Evolutionary conservation across 2,888 invertebrate species (phyloP).

Genomic region (Agrochola circellaris): DNA sequence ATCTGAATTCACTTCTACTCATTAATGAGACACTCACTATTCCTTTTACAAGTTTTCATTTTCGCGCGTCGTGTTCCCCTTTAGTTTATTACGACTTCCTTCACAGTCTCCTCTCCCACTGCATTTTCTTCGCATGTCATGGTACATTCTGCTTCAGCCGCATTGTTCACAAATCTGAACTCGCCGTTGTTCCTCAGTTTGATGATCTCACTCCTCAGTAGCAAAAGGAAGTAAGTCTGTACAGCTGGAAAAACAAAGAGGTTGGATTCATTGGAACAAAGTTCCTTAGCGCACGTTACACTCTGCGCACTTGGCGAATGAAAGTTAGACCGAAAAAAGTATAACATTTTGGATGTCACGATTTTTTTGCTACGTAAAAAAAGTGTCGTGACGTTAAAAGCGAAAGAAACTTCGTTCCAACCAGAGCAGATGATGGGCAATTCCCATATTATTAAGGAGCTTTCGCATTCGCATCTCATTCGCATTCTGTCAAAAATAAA

Average conservation of each 20-base stretch:
- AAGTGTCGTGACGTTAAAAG: not conserved
- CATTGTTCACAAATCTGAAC: slow-evolving; percentile 18
- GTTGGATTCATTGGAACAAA: slow-evolving; percentile 3
- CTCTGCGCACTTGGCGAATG: not conserved
- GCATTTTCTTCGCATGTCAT: not conserved
- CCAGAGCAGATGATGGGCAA: no score
- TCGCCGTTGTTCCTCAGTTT: slow-evolving; percentile 6
- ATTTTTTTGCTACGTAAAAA: not conserved
- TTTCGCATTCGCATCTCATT: no score
- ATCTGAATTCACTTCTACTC: not conserved
- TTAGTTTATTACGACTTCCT: not conserved
- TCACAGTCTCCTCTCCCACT: not conserved
- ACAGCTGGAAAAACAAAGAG: slow-evolving; percentile 3
- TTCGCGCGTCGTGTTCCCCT: not conserved
- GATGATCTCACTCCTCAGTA: slow-evolving; percentile 15
- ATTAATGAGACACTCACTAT: not conserved
- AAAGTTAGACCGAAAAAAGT: no score
- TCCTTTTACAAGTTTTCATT: not conserved
- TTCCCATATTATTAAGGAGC: no score
- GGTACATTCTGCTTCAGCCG: slow-evolving; percentile 12
- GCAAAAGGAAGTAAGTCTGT: not conserved
- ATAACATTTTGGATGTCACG: not conserved
- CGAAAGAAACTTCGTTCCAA: not conserved
- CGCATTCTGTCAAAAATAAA: no score
- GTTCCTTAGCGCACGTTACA: not conserved